Conservation (phyloP, 2,797 vertebrate genomes). For the Triplophysa bombifrons region DNA sequence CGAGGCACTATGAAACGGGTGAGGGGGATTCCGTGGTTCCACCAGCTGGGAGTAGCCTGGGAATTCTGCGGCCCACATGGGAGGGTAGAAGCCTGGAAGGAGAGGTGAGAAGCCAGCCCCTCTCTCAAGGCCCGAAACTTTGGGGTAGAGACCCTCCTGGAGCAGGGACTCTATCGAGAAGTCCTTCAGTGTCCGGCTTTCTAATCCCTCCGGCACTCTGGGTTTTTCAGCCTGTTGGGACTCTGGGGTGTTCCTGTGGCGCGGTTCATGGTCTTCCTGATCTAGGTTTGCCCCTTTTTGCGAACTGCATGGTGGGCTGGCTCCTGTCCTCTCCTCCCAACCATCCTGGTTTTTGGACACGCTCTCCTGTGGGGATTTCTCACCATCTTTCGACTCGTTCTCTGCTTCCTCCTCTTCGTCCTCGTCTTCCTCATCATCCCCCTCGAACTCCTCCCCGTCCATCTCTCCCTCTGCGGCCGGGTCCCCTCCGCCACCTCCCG, state of each 20-base stretch:
- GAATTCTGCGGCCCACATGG: slow-evolving; percentile 89
- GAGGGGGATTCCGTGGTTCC: slow-evolving; percentile 70
- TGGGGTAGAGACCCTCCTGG: slow-evolving; percentile 92
- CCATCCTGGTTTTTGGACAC: slow-evolving; percentile 74
- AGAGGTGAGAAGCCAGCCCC: slow-evolving; percentile 86
- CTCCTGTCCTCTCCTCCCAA: slow-evolving; percentile 55
- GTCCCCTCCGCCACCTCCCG: slow-evolving; percentile 72
- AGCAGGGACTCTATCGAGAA: slow-evolving; percentile 96
- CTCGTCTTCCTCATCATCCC: slow-evolving; percentile 82
- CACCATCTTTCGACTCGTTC: slow-evolving; percentile 79
- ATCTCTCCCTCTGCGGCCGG: slow-evolving; percentile 76
- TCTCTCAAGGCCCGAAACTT: slow-evolving; percentile 83
- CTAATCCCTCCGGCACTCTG: slow-evolving; percentile 75
- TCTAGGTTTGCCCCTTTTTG: slow-evolving; percentile 64
- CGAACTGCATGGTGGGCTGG: slow-evolving; percentile 86
- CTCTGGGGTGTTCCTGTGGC: slow-evolving; percentile 68
- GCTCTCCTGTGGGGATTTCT: slow-evolving; percentile 76
- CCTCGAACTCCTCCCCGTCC: slow-evolving; percentile 78
- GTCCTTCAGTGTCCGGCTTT: slow-evolving; percentile 84
- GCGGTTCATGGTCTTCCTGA: slow-evolving; percentile 67
- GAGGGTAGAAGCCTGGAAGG: slow-evolving; percentile 89
- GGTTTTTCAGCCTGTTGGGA: slow-evolving; percentile 68
- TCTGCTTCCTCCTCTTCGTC: slow-evolving; percentile 83
- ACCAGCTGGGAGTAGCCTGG: slow-evolving; percentile 85
- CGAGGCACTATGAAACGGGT: slow-evolving; percentile 60